Base-by-base conservation (phyloP, 1,140 invertebrate species). In the Drosophila pandora region DNA sequence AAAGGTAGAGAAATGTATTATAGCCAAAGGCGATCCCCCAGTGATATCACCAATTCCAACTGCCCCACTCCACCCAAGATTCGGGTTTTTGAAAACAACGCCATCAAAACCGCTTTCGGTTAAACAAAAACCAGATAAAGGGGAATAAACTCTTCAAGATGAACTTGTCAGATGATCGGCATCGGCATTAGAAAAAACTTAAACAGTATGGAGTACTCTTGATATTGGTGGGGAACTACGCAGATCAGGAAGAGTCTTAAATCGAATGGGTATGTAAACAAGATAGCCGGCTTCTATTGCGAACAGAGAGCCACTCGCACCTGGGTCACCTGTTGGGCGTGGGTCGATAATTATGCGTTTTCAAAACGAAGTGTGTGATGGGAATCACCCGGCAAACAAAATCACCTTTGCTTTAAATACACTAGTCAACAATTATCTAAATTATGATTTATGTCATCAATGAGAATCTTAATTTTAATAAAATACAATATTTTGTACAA, bases 91-190 rank as follows among this genome's bases (percentile, higher is more conserved):
- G 54, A 28, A 55, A 77, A 81, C 81, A 71, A 49, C 81, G 81
- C 60, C 77, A 81, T 81, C 52, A 43, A 81, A 87, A 84, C 81
- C 68, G 81, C 81, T 87, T 81, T 62, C 23, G 7, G 55, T 32
- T 47, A 23, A 62, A 43, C 55, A 47, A 73, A 43, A 60, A 55
- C 57, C 21, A 73, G 47, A 47, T n/a, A 50, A 30, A 41, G 85
- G 85, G 62, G 81, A 90, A 90, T 90, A 90, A 90, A 90, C 85
- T 90, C 79, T 82, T 85, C 85, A 90, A 90, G 85, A 76, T 85
- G 50, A 90, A 81, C 85, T 73, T 71, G 78, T 89, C 70, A 76
- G 62, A 68, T 79, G 62, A 75, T 63, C 76, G 83, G 63, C 68
- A 75, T 63, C 76, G 83, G 60, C 68, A 69, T 70, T 61, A 52